Evolutionary conservation across 2,113 vertebrate species (phyloP), one percentile per base, ranked within the genome.

Genomic region (Aythya baeri): DNA sequence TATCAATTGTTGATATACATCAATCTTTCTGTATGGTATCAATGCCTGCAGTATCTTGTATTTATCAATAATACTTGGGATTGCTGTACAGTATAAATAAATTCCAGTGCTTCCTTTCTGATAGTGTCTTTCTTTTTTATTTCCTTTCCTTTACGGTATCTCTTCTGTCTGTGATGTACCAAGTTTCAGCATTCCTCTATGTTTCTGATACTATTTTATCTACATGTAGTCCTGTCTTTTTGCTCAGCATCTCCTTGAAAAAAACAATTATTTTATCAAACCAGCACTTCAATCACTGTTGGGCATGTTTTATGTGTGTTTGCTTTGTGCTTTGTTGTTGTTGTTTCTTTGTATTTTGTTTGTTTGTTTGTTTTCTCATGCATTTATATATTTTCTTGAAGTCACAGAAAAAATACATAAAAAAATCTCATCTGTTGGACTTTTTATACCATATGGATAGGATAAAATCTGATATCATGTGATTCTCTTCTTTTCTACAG

Each of bases 221-320:
- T 76, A 12, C 50, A 31, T 55, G 41, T n/a, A 88, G 27, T 58
- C 50, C 43, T 87, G 58, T 13, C 54, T 62, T 94, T 85, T 79
- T 89, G 36, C 31, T 94, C 23, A 87, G 49, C 7, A 67, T 46
- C 41, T 80, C 44, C 68, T 92, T 77, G 59, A 77, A 94, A 89
- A 89, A 57, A 18, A 50, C 34, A 93, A 59, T 93, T 93, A 86
- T 88, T 94, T 94, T 89, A 67, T 65, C 29, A 55, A 95, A 83
- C 26, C 13, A 82, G 13, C 31, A 54, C 9, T 94, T 89, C 67
- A 94, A 20, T 23, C 85, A 55, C 13, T n/a, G 7, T 7, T 79
- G 18, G 43, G 34, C 75, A 34, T 34, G 0, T 4, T 49, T 58
- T 75, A 43, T 57, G 8, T 59, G 7, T 9, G 22, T 52, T 23